Evolutionary conservation across 1,140 invertebrate species (phyloP), one percentile per base, ranked within the genome.

Genomic region (Drosophila arawakana): DNA sequence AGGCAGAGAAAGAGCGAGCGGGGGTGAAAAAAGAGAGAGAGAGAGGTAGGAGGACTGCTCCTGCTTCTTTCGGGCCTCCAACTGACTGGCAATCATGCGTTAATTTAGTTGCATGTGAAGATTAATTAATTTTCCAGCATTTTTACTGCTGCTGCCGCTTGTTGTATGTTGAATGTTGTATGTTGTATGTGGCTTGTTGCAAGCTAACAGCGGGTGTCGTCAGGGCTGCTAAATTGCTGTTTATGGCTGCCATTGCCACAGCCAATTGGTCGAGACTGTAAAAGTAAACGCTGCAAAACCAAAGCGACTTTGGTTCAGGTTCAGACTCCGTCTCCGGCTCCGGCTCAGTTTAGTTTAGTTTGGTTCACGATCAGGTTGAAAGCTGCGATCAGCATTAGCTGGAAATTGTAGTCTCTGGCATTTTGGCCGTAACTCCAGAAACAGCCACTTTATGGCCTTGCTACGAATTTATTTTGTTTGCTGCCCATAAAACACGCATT

Each of bases 51-150:
- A 57, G 73, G 52, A 10, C 63, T 49, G 50, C 63, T 63, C 57
- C 76, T 58, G 70, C 21, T 21, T 8, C 54, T 39, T 34, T 54
- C 10, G 18, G 54, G 70, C 55, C 58, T 59, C 54, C 35, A 47
- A 41, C 58, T 43, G 63, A 52, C 59, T 73, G 65, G 83, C 83
- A 83, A 89, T 86, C 83, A 89, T 86, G 83, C 84, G 83, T 86
- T 86, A 86, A 86, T 86, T 86, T 86, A 86, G 83, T 86, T 86
- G 84, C 83, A 88, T 86, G 83, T 58, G 74, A 86, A 83, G 83
- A 86, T 88, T 86, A 86, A 86, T 86, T 89, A 89, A 88, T 86
- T 86, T 61, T 66, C 35, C 73, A 82, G 63, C 80, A 59, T 78
- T 88, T 88, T 88, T 86, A 81, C 81, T 66, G 66, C 34, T 49